A percentile compares a stretch with the other conserved stretches of the same genome.
Evolutionary conservation across 1,140 invertebrate genomes (phyloP).

Genomic region (Apis dorsata): DNA sequence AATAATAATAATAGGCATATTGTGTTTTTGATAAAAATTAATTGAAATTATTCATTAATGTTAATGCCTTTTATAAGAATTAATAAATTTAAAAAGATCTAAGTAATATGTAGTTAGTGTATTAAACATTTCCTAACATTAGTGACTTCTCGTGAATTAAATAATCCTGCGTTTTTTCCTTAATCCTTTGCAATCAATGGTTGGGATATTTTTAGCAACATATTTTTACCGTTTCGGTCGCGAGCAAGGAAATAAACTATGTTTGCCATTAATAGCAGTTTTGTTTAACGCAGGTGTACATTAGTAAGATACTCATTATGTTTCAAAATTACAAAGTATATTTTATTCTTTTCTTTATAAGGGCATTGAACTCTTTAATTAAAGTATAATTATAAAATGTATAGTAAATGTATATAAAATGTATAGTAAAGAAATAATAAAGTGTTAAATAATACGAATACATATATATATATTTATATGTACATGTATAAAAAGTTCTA

Average conservation of each 20-base stretch:
- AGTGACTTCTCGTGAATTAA: not conserved
- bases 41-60: not conserved
- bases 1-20: no score
- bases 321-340: not conserved
- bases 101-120: no score
- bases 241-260: conserved; percentile 8
- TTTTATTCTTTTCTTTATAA: no score
- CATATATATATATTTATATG: no score
- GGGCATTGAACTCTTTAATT: no score
- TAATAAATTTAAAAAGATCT: not conserved
- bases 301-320: not conserved
- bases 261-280: conserved; percentile 6
- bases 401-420: not conserved
- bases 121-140: not conserved
- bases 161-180: not conserved
- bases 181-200: not conserved
- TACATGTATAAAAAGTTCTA: no score
- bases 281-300: conserved; percentile 12
- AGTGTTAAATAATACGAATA: no score
- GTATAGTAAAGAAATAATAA: not conserved
- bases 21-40: not conserved
- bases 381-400: not conserved
- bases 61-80: not conserved
- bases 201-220: not conserved
- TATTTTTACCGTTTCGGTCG: not conserved